Evolutionary conservation across 2,888 invertebrate genomes (phyloP).

Genomic region (Hydrotaea cyrtoneurina): DNA sequence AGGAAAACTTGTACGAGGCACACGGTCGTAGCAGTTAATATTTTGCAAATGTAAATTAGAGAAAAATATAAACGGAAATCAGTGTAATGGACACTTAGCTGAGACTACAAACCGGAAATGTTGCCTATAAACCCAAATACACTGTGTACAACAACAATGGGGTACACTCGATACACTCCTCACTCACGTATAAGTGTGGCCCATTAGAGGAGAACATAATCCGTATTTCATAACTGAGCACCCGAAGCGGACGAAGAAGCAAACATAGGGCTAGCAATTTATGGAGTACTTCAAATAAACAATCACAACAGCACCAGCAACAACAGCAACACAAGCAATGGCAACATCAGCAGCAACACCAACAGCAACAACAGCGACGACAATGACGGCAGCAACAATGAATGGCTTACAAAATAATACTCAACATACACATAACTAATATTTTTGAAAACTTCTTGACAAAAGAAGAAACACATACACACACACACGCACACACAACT

Average conservation of each 20-base stretch:
- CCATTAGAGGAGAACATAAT: constrained; percentile 49
- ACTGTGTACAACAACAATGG: background rate
- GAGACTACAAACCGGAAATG: constrained; percentile 55
- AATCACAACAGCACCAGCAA: constrained; percentile 40
- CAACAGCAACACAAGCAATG: constrained; percentile 22
- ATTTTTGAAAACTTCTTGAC: constrained; percentile 31
- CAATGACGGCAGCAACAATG: constrained; percentile 30
- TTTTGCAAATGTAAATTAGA: constrained; percentile 26
- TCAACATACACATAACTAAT: constrained; percentile 17
- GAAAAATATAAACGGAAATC: constrained; percentile 52
- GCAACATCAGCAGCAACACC: constrained; percentile 20
- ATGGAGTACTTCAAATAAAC: constrained; percentile 63
- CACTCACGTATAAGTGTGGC: constrained; percentile 20
- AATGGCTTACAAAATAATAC: constrained; percentile 31
- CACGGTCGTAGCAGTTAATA: constrained; percentile 38
- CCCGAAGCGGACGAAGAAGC: background rate
- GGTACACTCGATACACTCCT: constrained; percentile 33
- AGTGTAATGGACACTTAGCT: constrained; percentile 57
- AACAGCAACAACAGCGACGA: constrained; percentile 24
- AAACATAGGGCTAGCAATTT: constrained; percentile 46
- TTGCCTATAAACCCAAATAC: constrained; percentile 58
- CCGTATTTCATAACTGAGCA: constrained; percentile 60
- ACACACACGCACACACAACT: background rate
- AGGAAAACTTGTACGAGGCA: no score
- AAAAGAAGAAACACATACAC: constrained; percentile 11